Base-by-base conservation (phyloP, 2,888 invertebrate species). In the Onchidella celtica region DNA sequence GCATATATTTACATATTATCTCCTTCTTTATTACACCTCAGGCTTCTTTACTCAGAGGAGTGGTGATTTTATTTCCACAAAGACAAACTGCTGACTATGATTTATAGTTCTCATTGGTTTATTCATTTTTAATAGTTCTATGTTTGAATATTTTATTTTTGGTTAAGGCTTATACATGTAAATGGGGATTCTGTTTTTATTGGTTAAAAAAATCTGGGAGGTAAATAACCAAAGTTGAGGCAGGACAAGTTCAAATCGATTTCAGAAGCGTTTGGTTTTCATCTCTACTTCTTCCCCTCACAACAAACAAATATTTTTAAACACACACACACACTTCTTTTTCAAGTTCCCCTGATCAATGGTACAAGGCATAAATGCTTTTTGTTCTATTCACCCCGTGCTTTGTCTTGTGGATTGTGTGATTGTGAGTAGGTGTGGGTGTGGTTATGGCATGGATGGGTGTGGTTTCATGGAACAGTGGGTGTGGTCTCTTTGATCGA, bases 1-100 rank as follows among this genome's bases (percentile, higher is more conserved):
- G 36, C 81, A 75, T 68, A 75, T 74, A 65, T 63, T 74, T 80
- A 55, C 57, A 74, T 68, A 74, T 68, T 66, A 68, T 75, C 59
- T 68, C 74, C 63, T 81, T 81, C 61, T 69, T 59, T 61, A 75
- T 59, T 65, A 80, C 81, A 75, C 75, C 68, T 34, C 38, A 72
- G 57, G 66, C 73, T 66, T 79, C 36, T 73, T 73, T 79, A 66
- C 55, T 66, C 73, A 66, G 40, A n/a, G 73, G 57, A 79, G 59
- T 65, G 79, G 73, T 65, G 9, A 57, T 6, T 79, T 73, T 73
- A n/a, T 79, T 24, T 63, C 32, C 61, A 69, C 40, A 79, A 70
- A 11, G 65, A 68, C n/a, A 61, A 68, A 36, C 11, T 21, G 27
- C 59, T 69, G n/a, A 29, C 65, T 65, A 63, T 68, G 36, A 21